These are phyloP conservation scores for Anastatus disparis DNA, from an alignment of 1,140 invertebrate species.

Conservation along the genomic window DNA sequence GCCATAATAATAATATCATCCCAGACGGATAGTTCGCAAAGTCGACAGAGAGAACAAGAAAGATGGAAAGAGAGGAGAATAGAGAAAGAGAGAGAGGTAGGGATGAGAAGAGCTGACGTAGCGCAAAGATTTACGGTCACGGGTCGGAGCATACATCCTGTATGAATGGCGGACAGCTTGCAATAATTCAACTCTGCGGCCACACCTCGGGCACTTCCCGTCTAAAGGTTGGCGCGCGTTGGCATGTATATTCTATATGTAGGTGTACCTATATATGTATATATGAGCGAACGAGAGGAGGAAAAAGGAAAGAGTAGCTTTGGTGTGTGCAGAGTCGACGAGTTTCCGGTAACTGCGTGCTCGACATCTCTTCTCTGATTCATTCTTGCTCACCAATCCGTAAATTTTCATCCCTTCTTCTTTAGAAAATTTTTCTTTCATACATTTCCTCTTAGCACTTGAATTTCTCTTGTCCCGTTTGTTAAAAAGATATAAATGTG, in stretches of 20 bases:
- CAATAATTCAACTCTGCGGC: slow-evolving; percentile 65
- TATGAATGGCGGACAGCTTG: slow-evolving; percentile 64
- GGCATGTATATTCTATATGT: too few relatives aligned
- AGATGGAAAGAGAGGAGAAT: not conserved
- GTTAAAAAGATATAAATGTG: too few relatives aligned
- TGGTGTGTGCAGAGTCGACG: slow-evolving; percentile 49
- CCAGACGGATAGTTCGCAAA: slow-evolving; percentile 42
- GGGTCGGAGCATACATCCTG: slow-evolving; percentile 60
- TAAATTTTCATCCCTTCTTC: slow-evolving; percentile 8
- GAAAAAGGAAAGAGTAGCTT: slow-evolving; percentile 27
- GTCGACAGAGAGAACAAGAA: slow-evolving; percentile 42
- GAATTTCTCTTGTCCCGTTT: slow-evolving; percentile 19
- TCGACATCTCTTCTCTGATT: slow-evolving; percentile 41
- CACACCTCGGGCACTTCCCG: slow-evolving; percentile 65
- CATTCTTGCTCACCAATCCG: slow-evolving; percentile 18
- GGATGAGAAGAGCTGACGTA: slow-evolving; percentile 49
- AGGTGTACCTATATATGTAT: not conserved
- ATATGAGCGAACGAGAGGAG: not conserved
- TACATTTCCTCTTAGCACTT: not conserved
- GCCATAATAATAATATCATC: slow-evolving; percentile 57
- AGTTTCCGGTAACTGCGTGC: slow-evolving; percentile 60
- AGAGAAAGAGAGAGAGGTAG: not conserved
- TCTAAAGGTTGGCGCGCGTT: slow-evolving; percentile 55
- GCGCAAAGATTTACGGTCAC: slow-evolving; percentile 61
- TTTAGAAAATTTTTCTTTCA: slow-evolving; percentile 19